Evolutionary conservation across 2,797 vertebrate genomes (phyloP), one percentile per base, ranked within the genome.

Genomic region (Bovichtus diacanthus): DNA sequence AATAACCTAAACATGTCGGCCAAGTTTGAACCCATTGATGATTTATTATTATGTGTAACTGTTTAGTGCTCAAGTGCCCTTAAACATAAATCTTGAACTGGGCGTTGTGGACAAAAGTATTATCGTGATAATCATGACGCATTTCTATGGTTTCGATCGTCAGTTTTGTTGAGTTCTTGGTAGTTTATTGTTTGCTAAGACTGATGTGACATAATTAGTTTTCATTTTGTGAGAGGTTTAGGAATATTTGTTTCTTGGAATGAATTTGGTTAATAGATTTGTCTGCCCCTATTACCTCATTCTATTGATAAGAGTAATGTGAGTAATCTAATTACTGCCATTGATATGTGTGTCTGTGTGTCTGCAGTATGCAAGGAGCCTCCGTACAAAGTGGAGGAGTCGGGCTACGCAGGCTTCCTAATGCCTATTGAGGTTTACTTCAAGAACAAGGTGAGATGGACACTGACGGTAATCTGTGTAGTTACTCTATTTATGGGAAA

Each of bases 391-490:
- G 98, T 99, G 91, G 98, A 99, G 83, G 98, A 99, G 93, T 98
- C 97, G 47, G 98, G 98, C 63, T 99, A 99, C 0, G 98, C 98
- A 39, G 98, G 98, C 81, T 99, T 99, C 95, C 97, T 99, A 87
- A 98, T 99, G 96, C 98, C 97, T 49, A 99, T 99, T 73, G 98
- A 99, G 91, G 98, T 99, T 80, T 96, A 99, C 95, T 99, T 99
- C 94, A 99, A 97, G 92, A 99, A 99, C 93, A 99, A 96, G 97
- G 98, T 98, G 92, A 92, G 93, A 55, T 11, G 16, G 3, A 34
- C 0, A 21, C 10, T 4, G 9, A n/a, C 9, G 3, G 39, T 46
- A 47, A 65, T 27, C 9, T 62, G 11, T 34, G 25, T 46, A 25
- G 19, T 47, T 1, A 0, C 9, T 34, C 12, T 41, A 21, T 50